phyloP scores from a whole-genome alignment of 2,888 invertebrate genomes.

The Trissolcus japonicus region DNA sequence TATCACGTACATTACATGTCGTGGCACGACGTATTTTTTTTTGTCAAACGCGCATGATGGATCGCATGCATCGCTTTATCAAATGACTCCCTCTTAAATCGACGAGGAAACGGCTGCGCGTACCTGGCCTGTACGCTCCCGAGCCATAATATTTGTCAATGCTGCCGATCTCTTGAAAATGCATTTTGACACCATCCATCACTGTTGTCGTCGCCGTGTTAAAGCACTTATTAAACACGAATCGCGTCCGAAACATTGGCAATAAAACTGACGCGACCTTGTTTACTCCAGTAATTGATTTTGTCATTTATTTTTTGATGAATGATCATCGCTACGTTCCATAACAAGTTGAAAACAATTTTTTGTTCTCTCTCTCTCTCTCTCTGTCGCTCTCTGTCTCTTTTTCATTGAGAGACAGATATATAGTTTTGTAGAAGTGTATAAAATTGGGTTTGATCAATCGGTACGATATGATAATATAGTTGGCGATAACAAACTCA shows the following conservation, averaged over 20 bases:
- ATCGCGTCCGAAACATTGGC: constrained; percentile 30
- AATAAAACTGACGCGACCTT: constrained; percentile 41
- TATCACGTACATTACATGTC: constrained; percentile 53
- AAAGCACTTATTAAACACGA: constrained; percentile 50
- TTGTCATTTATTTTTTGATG: constrained; percentile 32
- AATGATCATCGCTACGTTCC: neutral
- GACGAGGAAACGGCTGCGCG: constrained; percentile 51
- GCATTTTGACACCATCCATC: constrained; percentile 55
- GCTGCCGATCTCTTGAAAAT: constrained; percentile 49
- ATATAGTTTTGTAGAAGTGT: neutral
- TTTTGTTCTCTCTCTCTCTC: too few species aligned
- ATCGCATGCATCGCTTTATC: constrained; percentile 66
- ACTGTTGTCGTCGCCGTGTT: constrained; percentile 48
- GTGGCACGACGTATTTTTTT: constrained; percentile 49
- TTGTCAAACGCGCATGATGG: constrained; percentile 63
- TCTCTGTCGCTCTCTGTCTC: too few species aligned
- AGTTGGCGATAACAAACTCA: constrained; percentile 36
- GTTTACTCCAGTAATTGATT: constrained; percentile 34
- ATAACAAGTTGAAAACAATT: too few species aligned
- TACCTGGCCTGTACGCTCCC: constrained; percentile 45
- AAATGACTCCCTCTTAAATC: constrained; percentile 53
- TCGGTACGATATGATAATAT: constrained; percentile 1
- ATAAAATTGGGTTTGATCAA: neutral
- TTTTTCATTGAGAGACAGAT: neutral
- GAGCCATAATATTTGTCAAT: constrained; percentile 55